A percentile compares a stretch with the other conserved stretches of the same genome.
phyloP scores from a whole-genome alignment of 2,113 vertebrate species.

The Hippopotamus amphibius region DNA sequence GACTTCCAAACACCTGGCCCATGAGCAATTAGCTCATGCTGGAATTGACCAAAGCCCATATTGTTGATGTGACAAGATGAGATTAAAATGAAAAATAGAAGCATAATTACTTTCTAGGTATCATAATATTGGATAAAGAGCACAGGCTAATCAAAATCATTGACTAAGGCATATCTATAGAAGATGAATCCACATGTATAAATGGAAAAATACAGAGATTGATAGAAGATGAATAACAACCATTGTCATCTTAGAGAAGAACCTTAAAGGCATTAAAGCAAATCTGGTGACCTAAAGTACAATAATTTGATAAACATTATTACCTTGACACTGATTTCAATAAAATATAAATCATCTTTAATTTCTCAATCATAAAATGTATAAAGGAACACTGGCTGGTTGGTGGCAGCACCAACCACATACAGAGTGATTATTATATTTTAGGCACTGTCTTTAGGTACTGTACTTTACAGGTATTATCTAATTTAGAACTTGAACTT shows the following conservation, averaged over 20 bases:
- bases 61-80: not conserved
- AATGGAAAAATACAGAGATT: not conserved
- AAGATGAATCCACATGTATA: not conserved
- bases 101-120: slow-evolving; percentile 5
- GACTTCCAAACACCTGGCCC: not conserved
- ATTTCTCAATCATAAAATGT: not conserved
- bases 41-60: not conserved
- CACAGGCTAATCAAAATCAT: slow-evolving; percentile 54
- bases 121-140: not conserved
- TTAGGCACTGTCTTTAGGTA: not conserved
- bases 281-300: not conserved
- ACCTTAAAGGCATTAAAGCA: not conserved
- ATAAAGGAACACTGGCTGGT: not conserved
- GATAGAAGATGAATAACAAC: not conserved
- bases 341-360: slow-evolving; percentile 13
- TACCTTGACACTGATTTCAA: not conserved
- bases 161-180: not conserved
- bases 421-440: not conserved
- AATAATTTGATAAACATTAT: not conserved
- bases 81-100: slow-evolving; percentile 48
- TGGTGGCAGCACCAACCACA: not conserved
- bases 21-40: not conserved
- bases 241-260: not conserved
- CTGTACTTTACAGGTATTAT: not conserved
- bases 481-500: not conserved